phyloP scores from a whole-genome alignment of 2,888 invertebrate genomes.

The Nephrotoma guestfalica region DNA sequence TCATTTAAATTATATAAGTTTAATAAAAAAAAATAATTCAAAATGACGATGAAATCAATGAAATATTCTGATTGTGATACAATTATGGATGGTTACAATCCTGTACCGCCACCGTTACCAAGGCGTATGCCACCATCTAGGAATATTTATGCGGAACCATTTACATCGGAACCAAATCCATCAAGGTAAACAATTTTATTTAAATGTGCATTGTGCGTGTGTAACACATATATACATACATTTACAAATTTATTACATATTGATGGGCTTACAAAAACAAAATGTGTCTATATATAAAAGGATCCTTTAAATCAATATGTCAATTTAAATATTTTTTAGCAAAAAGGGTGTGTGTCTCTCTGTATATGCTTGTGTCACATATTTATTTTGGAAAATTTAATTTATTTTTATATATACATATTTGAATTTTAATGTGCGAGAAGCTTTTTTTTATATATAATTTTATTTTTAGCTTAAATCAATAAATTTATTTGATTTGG shows the following conservation, averaged over 20 bases:
- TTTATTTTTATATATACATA: not conserved
- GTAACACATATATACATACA: no score
- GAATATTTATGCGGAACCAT: conserved; percentile 34
- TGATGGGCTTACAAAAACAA: not conserved
- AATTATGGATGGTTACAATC: conserved; percentile 35
- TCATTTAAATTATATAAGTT: not conserved
- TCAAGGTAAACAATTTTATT: conserved; percentile 20
- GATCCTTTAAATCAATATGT: not conserved
- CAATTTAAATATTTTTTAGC: not conserved
- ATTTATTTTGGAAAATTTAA: not conserved
- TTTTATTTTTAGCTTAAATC: not conserved
- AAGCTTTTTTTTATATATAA: not conserved
- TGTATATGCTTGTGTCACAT: not conserved
- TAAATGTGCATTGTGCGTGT: not conserved
- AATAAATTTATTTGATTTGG: not conserved
- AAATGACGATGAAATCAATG: conserved; percentile 35
- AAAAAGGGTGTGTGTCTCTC: not conserved
- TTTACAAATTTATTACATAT: not conserved
- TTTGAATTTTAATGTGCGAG: not conserved
- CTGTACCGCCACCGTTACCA: conserved; percentile 33
- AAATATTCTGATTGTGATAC: conserved; percentile 36
- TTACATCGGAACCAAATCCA: conserved; percentile 31
- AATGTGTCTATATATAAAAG: not conserved
- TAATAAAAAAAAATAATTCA: conserved; percentile 6
- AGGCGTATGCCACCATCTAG: conserved; percentile 32